Evolutionary conservation across 2,797 vertebrate species (phyloP).

Genomic region (Notoglanidium macrostoma): DNA sequence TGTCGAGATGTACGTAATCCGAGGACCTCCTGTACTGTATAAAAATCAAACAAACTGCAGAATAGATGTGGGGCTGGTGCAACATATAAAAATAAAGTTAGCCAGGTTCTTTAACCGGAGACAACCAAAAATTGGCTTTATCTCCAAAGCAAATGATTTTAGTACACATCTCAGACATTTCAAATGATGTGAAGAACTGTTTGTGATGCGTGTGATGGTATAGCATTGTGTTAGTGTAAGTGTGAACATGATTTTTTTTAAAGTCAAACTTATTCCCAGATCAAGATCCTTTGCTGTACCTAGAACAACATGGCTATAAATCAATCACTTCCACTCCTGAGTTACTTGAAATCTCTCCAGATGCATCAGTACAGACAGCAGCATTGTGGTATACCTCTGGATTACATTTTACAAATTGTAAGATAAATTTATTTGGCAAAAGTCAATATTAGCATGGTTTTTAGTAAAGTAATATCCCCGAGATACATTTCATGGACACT

Average conservation of each 20-base stretch:
- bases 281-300: not conserved
- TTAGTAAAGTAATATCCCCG: not conserved
- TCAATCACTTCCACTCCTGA: not conserved
- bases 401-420: not conserved
- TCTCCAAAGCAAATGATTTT: not conserved
- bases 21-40: not conserved
- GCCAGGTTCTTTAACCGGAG: not conserved
- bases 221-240: not conserved
- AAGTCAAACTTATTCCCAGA: not conserved
- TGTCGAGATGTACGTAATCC: not conserved
- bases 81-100: not conserved
- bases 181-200: not conserved
- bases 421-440: not conserved
- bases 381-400: not conserved
- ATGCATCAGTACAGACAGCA: not conserved
- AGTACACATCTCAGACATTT: not conserved
- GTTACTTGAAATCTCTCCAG: not conserved
- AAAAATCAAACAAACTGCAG: slow-evolving; percentile 1
- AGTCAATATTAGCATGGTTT: not conserved
- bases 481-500: not conserved
- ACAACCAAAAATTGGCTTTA: not conserved
- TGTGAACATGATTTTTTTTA: not conserved
- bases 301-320: not conserved
- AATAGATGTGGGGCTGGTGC: not conserved
- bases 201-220: not conserved